These are phyloP conservation scores for Calidris pygmaea DNA, from an alignment of 2,113 vertebrate species.

Conservation along the genomic window DNA sequence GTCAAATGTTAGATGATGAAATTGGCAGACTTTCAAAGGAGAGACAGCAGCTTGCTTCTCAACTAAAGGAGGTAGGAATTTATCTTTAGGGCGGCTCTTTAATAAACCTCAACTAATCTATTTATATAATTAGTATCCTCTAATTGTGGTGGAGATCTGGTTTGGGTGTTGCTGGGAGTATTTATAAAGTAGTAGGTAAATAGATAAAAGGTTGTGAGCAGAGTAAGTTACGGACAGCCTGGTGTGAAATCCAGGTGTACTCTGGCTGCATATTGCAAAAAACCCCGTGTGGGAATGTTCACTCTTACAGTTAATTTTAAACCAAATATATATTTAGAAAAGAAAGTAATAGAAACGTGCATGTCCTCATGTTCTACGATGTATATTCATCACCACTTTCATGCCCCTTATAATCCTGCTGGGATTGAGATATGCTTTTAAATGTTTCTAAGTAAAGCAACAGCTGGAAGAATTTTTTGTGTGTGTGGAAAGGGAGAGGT, in stretches of 20 bases:
- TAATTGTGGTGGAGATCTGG: neutral
- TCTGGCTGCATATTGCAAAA: neutral
- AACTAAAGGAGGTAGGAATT: constrained; percentile 78
- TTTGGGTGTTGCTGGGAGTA: neutral
- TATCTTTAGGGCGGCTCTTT: neutral
- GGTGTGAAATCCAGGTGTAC: neutral
- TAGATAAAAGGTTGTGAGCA: neutral
- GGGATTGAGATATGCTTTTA: neutral
- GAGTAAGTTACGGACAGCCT: neutral
- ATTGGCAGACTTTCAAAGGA: constrained; percentile 75
- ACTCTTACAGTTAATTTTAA: neutral
- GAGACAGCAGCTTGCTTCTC: constrained; percentile 77
- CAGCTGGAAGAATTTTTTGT: neutral
- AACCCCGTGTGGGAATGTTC: neutral
- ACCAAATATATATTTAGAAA: neutral
- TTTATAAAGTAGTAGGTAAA: neutral
- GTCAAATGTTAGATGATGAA: constrained; percentile 68
- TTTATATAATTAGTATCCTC: neutral
- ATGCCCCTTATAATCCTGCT: neutral
- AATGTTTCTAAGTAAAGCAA: neutral
- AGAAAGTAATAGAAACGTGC: neutral
- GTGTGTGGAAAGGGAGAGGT: neutral
- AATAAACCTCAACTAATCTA: neutral
- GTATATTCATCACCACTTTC: neutral
- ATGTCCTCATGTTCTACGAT: neutral